Evolutionary conservation across 2,797 vertebrate genomes (phyloP).

Genomic region (Crocidura indochinensis): DNA sequence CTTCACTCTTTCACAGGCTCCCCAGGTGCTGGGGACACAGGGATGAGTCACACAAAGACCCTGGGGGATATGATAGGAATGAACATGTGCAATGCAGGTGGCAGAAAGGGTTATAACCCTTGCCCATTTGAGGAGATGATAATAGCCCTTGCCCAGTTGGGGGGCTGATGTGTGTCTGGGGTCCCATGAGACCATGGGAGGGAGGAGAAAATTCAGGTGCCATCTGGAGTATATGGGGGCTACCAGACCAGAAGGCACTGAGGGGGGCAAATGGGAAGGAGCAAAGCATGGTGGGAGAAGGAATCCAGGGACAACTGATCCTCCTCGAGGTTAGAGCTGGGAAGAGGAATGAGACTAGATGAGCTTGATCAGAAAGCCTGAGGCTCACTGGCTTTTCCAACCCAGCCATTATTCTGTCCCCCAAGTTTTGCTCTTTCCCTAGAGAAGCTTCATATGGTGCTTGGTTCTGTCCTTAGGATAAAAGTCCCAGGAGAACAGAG

Average conservation of each 20-base stretch:
- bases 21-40: background rate
- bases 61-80: background rate
- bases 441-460: no score
- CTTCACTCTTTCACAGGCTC: background rate
- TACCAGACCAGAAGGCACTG: background rate
- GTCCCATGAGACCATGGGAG: background rate
- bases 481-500: background rate
- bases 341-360: background rate
- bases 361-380: background rate
- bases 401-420: background rate
- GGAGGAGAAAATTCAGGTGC: background rate
- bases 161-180: background rate
- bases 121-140: no score
- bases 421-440: background rate
- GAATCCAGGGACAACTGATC: background rate
- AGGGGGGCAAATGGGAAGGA: background rate
- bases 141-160: background rate
- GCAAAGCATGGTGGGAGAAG: background rate
- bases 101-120: background rate
- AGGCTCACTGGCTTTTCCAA: background rate
- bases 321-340: background rate
- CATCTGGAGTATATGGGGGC: background rate
- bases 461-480: background rate
- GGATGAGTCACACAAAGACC: background rate
- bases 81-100: accelerated